These are phyloP conservation scores for Sarotherodon lohbergeri DNA, from an alignment of 2,113 vertebrate genomes.

Conservation along the genomic window DNA sequence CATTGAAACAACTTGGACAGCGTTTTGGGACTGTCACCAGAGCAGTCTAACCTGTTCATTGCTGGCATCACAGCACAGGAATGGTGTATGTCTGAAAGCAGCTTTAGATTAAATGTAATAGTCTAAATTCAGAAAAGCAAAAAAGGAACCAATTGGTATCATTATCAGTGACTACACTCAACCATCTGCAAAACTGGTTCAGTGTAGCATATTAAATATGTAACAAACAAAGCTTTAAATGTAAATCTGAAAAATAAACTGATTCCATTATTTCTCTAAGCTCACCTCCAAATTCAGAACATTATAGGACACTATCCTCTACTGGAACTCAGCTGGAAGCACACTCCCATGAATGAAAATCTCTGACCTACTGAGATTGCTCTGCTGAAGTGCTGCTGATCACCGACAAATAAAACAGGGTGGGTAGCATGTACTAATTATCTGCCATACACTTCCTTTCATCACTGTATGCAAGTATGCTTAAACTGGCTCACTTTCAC, in stretches of 20 bases:
- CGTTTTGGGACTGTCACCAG: neutral
- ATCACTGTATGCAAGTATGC: neutral
- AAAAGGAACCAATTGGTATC: neutral
- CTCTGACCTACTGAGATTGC: neutral
- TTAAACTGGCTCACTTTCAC: accelerated
- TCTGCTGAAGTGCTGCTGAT: neutral
- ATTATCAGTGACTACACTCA: neutral
- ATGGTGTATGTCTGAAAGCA: neutral
- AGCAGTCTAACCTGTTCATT: neutral
- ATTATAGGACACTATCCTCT: constrained; percentile 25
- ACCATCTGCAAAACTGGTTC: neutral
- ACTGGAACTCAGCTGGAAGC: neutral
- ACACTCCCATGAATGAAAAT: neutral
- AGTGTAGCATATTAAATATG: neutral
- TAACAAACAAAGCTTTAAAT: neutral
- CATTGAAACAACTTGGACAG: neutral
- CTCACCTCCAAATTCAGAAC: neutral
- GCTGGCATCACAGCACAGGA: neutral
- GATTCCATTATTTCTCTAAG: neutral
- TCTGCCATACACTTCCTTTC: neutral
- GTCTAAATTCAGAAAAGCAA: neutral
- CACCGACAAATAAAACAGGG: neutral
- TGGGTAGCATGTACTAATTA: neutral
- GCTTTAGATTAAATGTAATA: neutral
- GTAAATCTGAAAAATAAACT: neutral